Conservation (phyloP, 2,888 invertebrate genomes). For the Neocrepidodera transversa region DNA sequence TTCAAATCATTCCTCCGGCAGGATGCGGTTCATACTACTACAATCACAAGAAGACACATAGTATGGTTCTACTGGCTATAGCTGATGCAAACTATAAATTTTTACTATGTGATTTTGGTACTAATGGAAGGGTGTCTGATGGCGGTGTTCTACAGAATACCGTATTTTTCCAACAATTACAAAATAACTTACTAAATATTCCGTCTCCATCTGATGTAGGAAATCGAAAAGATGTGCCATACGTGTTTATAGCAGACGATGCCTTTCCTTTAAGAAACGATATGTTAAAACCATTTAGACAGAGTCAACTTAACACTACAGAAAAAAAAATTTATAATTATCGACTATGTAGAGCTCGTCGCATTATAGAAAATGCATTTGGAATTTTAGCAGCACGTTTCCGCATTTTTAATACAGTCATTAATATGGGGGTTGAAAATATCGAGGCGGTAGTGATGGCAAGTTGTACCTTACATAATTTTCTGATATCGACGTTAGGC, state of each 20-base stretch:
- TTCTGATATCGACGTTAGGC: no score
- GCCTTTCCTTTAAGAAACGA: conserved; percentile 15
- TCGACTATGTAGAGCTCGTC: neutral
- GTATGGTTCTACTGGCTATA: no score
- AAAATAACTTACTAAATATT: neutral
- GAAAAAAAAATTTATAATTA: conserved; percentile 26
- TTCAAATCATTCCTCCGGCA: no score
- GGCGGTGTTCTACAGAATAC: no score
- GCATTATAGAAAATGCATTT: conserved; percentile 11
- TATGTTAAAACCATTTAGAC: conserved; percentile 22
- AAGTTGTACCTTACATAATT: conserved; percentile 16
- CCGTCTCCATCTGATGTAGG: neutral
- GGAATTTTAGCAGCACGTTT: conserved; percentile 23
- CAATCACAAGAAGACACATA: no score
- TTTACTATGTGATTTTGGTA: no score
- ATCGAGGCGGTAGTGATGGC: conserved; percentile 21
- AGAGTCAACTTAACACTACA: conserved; percentile 19
- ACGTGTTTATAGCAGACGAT: conserved; percentile 1
- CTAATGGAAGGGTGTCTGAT: no score
- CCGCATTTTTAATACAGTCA: conserved; percentile 19
- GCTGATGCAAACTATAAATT: no score
- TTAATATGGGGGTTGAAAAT: conserved; percentile 17
- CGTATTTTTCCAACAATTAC: no score
- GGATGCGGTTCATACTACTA: no score
- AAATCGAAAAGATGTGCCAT: neutral